phyloP scores from a whole-genome alignment of 2,113 vertebrate genomes.

The Stomatorhinus ivindoensis region DNA sequence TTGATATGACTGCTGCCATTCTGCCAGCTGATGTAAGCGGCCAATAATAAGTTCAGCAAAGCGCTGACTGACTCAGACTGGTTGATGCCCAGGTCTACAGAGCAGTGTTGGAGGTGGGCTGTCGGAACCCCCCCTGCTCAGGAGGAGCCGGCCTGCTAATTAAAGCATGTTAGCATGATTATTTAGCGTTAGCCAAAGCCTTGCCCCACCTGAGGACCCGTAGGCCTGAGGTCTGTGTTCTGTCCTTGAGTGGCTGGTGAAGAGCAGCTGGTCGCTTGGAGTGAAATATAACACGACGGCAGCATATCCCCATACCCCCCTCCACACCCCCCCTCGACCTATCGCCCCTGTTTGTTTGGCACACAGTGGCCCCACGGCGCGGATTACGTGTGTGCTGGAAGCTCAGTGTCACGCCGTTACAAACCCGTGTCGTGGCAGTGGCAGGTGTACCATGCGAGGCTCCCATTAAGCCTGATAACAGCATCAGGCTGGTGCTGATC shows the following conservation, averaged over 20 bases:
- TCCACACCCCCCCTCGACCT: not conserved
- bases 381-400: conserved; percentile 29
- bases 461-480: not conserved
- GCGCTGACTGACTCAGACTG: not conserved
- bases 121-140: not conserved
- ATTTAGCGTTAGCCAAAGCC: conserved; percentile 28
- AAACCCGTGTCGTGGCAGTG: not conserved
- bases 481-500: not conserved
- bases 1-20: not conserved
- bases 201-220: conserved; percentile 11
- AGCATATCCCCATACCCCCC: not conserved
- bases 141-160: not conserved
- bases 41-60: not conserved
- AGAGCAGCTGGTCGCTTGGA: not conserved
- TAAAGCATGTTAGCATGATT: conserved; percentile 17
- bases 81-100: not conserved
- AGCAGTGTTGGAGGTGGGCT: not conserved
- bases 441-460: not conserved
- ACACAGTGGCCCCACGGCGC: not conserved
- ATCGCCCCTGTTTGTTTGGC: not conserved
- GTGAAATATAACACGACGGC: not conserved
- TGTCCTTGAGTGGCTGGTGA: not conserved
- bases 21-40: not conserved
- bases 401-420: not conserved
- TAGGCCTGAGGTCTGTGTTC: not conserved